Evolutionary conservation across 2,113 vertebrate species (phyloP), one percentile per base, ranked within the genome.

Genomic region (Eclectus roratus): DNA sequence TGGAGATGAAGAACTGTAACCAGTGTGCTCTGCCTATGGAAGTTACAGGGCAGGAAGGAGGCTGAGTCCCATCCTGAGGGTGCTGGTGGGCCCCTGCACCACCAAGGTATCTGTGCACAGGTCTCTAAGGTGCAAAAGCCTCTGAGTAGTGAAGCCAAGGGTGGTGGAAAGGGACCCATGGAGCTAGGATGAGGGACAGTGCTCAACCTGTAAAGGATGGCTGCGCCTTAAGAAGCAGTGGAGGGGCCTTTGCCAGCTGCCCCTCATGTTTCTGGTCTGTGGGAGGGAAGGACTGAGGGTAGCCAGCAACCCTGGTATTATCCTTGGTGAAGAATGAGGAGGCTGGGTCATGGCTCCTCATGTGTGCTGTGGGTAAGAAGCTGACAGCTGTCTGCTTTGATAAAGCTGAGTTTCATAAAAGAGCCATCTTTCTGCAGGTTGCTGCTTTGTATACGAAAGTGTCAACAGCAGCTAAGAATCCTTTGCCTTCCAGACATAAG

Each of bases 361-460:
- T 88, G 49, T 66, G 44, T 73, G 64, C 69, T 79, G 50, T 1
- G 65, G 74, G 78, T 80, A 89, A 89, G 93, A 91, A 95, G 82
- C 44, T 97, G 96, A 96, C 96, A 97, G 93, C 96, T 97, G 95
- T 95, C 96, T 82, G 58, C 80, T 92, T 91, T 89, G 85, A 97
- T 96, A 96, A 97, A 97, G 78, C 60, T 92, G 85, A 83, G 79
- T 92, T 96, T 94, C 74, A 61, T 61, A 72, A 69, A 84, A 77
- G n/a, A 94, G 60, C 53, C 47, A 46, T 94, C 83, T 80, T 95
- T 84, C 73, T 94, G 53, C 63, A 94, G 80, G 88, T 95, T 96
- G 58, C 25, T 79, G 53, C 55, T 25, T 93, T 88, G 69, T 78
- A 17, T 47, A 43, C 14, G 8, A 37, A 93, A 85, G 90, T 88